Base-by-base conservation (phyloP, 1,140 invertebrate species). In the Brachionus rubens region DNA sequence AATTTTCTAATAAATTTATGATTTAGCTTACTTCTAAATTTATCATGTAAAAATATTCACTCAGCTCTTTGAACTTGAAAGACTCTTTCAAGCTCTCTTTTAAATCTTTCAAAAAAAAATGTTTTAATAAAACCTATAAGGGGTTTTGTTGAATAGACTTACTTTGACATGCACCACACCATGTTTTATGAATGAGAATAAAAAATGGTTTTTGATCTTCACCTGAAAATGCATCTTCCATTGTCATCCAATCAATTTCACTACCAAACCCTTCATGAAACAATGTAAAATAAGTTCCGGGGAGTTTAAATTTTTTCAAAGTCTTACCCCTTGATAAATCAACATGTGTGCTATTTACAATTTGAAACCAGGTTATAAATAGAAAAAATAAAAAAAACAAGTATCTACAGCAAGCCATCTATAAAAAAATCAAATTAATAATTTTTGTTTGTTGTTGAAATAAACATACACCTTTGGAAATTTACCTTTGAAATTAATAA, bases 91-190 rank as follows among this genome's bases (percentile, higher is more conserved):
- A 87, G 76, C 87, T 86, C 0, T 87, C 87, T 78, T 87, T 88
- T 75, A 89, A 81, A 28, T 82, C 85, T 85, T 77, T 14, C 78
- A 80, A 40, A 50, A 79, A 72, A 72, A 70, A 14, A n/a, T 10
- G 26, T 46, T 1, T 33, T 5, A 36, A 36, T 36, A 36, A 36
- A 36, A 36, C 3, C 3, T 5, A 5, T 9, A 36, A 36, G 33
- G 33, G n/a, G 9, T 67, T 46, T 36, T 48, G 33, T 2, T 47
- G 26, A 14, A 21, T 70, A 16, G 68, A 72, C 75, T 80, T 80
- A 81, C 87, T 86, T 82, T 87, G 87, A 80, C 88, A 89, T 10
- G 88, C 87, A 9, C 86, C 85, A 81, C 88, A 89, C 88, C 88
- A 89, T 1, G 87, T 86, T 79, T 89, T 89, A 80, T 89, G 88